Conservation (phyloP, 2,797 vertebrate species). For the Neopelma chrysocephalum region DNA sequence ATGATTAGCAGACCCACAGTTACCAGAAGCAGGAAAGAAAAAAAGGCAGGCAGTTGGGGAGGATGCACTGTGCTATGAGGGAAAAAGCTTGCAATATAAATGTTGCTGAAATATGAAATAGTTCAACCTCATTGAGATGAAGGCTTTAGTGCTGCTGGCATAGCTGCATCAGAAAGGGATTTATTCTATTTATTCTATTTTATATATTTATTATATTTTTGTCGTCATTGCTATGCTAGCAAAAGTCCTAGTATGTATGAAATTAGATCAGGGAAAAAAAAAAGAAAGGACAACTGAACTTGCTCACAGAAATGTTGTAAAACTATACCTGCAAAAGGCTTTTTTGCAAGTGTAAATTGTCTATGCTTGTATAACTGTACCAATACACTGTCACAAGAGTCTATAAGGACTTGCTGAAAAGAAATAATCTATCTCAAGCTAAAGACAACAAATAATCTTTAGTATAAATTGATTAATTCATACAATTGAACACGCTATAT, state of each 20-base stretch:
- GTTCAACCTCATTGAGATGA: not conserved
- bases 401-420: not conserved
- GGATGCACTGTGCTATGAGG: not conserved
- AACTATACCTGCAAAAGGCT: not conserved
- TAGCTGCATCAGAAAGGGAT: not conserved
- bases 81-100: not conserved
- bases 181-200: not conserved
- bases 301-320: not conserved
- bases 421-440: not conserved
- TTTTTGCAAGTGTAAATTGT: not conserved
- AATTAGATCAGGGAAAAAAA: not conserved
- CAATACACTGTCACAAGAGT: not conserved
- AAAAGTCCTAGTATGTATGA: not conserved
- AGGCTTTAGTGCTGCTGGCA: not conserved
- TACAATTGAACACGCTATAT: not conserved
- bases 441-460: not conserved
- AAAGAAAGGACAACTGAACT: not conserved
- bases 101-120: constrained; percentile 7
- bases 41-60: not conserved
- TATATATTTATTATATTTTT: not conserved
- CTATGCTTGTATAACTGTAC: not conserved
- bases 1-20: fast-evolving
- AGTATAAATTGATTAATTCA: not conserved
- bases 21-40: not conserved
- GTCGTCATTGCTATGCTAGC: not conserved